Base-by-base conservation (phyloP, 2,113 vertebrate species). In the Hystrix brachyura region DNA sequence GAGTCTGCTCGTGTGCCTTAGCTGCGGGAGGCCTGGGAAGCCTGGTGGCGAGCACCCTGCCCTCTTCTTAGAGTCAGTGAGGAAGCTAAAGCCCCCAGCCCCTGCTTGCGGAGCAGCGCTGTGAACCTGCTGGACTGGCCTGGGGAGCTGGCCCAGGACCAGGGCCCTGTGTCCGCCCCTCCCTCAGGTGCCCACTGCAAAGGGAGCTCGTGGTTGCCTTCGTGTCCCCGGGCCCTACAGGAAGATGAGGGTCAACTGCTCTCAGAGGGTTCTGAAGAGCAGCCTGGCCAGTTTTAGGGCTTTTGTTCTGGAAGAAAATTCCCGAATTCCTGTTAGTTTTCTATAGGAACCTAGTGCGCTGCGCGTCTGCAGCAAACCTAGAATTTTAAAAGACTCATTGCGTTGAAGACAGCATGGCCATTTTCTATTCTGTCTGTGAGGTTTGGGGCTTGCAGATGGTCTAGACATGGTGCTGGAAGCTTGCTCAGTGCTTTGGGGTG, bases 381-480 rank as follows among this genome's bases (percentile, higher is more conserved):
- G 34, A 97, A 97, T 96, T 98, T 97, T 94, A 87, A 96, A 97
- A 97, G 94, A 97, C 95, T 97, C 82, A 87, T 91, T 93, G 88
- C 95, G 94, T 94, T 98, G 97, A 98, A 98, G 96, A 96, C 97
- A 95, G 76, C 93, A 69, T 97, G 92, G 55, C 93, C 79, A 95
- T 97, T 91, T 95, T 95, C 97, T 97, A 95, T 97, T 98, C 97
- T 97, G 96, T 98, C 96, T 96, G 95, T 96, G 94, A 97, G 94
- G 60, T 53, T 81, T 10, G 48, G 76, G 76, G 48, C 76, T 74
- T 48, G 25, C 6, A 27, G 29, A 23, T 1, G 4, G 71, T 12
- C 43, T 74, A 2, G 4, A 14, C 9, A 8, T 3, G 4, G 38
- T 25, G 38, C 43, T 25, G 0, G n/a, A 74, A 25, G 43, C 71